Evolutionary conservation across 2,113 vertebrate species (phyloP).

Genomic region (Cariama cristata): DNA sequence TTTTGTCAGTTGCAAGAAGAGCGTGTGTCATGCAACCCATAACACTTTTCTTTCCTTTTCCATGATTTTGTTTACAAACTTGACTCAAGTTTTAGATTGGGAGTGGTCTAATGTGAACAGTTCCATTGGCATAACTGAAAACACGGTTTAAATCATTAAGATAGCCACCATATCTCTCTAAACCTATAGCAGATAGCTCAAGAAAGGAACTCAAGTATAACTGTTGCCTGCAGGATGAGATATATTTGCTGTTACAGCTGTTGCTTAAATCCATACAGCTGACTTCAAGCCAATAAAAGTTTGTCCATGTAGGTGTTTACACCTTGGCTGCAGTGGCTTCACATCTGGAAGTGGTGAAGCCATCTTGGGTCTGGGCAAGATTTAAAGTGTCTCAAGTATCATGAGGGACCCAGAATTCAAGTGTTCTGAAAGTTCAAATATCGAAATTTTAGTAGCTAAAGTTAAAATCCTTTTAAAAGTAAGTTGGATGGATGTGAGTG

Average conservation of each 20-base stretch:
- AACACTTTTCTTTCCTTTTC: neutral
- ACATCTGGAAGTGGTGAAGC: neutral
- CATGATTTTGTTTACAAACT: neutral
- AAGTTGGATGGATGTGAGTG: rapidly evolving
- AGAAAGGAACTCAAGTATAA: neutral
- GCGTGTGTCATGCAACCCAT: rapidly evolving
- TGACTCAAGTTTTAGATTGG: neutral
- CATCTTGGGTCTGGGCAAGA: neutral
- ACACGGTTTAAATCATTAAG: neutral
- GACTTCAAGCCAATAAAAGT: neutral
- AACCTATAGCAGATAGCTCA: neutral
- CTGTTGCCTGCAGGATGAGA: neutral
- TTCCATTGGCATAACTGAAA: neutral
- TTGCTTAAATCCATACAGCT: neutral
- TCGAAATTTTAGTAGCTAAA: neutral
- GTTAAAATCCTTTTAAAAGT: neutral
- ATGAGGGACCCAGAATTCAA: neutral
- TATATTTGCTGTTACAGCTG: neutral
- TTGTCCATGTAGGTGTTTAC: neutral
- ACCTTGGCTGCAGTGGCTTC: neutral
- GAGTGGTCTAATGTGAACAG: rapidly evolving
- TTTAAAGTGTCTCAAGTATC: neutral
- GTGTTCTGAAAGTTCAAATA: neutral
- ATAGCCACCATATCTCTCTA: rapidly evolving
- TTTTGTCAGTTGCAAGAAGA: neutral